Evolutionary conservation across 2,113 vertebrate genomes (phyloP), one percentile per base, ranked within the genome.

Genomic region (Myrmecobius fasciatus): DNA sequence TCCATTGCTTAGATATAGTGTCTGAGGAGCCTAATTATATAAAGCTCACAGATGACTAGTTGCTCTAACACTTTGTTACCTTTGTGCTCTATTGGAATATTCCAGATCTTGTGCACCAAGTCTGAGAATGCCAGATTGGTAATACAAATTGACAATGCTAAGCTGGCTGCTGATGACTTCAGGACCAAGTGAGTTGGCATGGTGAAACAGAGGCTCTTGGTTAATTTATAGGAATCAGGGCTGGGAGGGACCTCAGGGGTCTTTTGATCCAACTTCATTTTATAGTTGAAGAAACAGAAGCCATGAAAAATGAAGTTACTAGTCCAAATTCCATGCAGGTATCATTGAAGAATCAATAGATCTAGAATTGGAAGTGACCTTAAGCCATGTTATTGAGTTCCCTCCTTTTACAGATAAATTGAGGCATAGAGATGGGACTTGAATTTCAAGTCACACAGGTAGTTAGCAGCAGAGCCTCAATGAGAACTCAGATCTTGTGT

Each of bases 121-220:
- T 94, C 98, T 51, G 98, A 98, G 97, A 99, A 99, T 0, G 98
- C 98, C 96, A 98, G 98, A 89, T 95, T 99, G 96, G 98, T 99
- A 48, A 96, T 99, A 51, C 98, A 99, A 91, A 98, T 99, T 0
- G 99, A 99, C 97, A 99, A 99, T 0, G 98, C 99, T 47, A 99
- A 98, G 96, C 97, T 99, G 97, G 99, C 99, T 89, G 97, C 98
- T 0, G 99, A 99, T 53, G 98, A 99, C 98, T 99, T 99, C 97
- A 98, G 98, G 83, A 98, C 98, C 98, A 99, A 99, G 99, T 99
- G 98, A 98, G 99, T 96, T 91, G 60, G 98, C 97, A 48, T 47
- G 1, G 1, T 0, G 5, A 93, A 89, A 31, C 60, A 67, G 31
- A 67, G 60, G 12, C 14, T 67, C n/a, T 20, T n/a, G 31, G 6